Evolutionary conservation across 2,888 invertebrate genomes (phyloP), one percentile per base, ranked within the genome.

Genomic region (Uropetala carovei): DNA sequence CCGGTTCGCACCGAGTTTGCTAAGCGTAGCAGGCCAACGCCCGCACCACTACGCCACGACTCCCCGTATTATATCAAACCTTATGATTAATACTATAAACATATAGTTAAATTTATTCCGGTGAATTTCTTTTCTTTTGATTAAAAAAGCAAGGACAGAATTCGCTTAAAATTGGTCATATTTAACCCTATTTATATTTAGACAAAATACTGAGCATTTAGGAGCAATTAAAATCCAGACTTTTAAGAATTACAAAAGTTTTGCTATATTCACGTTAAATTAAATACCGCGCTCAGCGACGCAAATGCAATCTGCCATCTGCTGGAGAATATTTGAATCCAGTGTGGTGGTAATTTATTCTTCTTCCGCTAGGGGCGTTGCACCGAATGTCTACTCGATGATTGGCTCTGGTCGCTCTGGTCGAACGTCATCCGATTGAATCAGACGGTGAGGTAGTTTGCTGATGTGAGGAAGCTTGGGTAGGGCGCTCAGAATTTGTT

Each of bases 381-480:
- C 13, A 7, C n/a, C 16, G 18, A 27, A 11, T 14, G 22, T 43
- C 60, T 43, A 16, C 56, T 43, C 18, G 89, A 89, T 89, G n/a
- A n/a, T n/a, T n/a, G n/a, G n/a, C n/a, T n/a, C n/a, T n/a, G n/a
- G n/a, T 89, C 43, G 89, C 56, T 27, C 64, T 7, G 30, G 56
- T 30, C 22, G 89, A 10, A 89, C 89, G 89, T 89, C 89, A 89
- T 89, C 89, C 89, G 89, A 89, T 89, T 89, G 89, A 83, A 18
- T 57, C 43, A 89, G 89, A 64, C 64, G 68, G 56, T 64, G 68
- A 68, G 43, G 13, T 27, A 16, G 43, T 57, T 30, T 10, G 83
- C 56, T 16, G 43, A 83, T 18, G 89, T 43, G 18, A 9, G 3
- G 75, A 75, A 75, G 75, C 75, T 75, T 60, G 13, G 75, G 22